Percentiles rank a stretch among this genome's conserved stretches.
phyloP scores from a whole-genome alignment of 2,797 vertebrate species.

The Kryptolebias ocellatus region DNA sequence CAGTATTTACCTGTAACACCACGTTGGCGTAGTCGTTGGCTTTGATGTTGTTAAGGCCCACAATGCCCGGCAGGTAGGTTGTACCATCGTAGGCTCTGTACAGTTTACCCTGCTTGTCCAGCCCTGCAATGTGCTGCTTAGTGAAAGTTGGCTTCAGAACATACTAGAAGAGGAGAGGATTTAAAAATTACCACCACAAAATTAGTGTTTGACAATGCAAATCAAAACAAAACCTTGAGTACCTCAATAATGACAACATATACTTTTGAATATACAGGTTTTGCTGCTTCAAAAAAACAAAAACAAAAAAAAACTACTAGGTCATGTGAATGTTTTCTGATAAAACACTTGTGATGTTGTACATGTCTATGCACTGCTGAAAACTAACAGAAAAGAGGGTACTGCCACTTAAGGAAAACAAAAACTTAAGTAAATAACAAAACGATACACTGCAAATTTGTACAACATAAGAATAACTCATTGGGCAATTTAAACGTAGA shows the following conservation, averaged over 20 bases:
- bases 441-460: background rate
- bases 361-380: too few species aligned
- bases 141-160: slow-evolving; percentile 97
- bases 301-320: too few species aligned
- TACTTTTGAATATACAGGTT: too few species aligned
- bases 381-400: too few species aligned
- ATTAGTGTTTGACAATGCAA: slow-evolving; percentile 1
- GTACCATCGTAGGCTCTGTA: slow-evolving; percentile 96
- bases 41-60: slow-evolving; percentile 98
- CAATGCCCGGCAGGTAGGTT: slow-evolving; percentile 95
- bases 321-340: too few species aligned
- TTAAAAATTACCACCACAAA: slow-evolving; percentile 2
- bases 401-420: too few species aligned
- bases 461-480: background rate
- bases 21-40: slow-evolving; percentile 98
- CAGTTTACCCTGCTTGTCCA: slow-evolving; percentile 96
- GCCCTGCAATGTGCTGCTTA: slow-evolving; percentile 88
- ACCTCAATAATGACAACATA: too few species aligned
- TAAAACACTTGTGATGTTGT: too few species aligned
- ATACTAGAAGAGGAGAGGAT: slow-evolving; percentile 82
- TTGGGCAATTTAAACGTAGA: background rate
- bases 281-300: too few species aligned
- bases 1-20: slow-evolving; percentile 88
- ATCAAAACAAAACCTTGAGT: background rate
- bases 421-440: background rate